These are phyloP conservation scores for Alces alces DNA, from an alignment of 2,113 vertebrate genomes.

Conservation along the genomic window DNA sequence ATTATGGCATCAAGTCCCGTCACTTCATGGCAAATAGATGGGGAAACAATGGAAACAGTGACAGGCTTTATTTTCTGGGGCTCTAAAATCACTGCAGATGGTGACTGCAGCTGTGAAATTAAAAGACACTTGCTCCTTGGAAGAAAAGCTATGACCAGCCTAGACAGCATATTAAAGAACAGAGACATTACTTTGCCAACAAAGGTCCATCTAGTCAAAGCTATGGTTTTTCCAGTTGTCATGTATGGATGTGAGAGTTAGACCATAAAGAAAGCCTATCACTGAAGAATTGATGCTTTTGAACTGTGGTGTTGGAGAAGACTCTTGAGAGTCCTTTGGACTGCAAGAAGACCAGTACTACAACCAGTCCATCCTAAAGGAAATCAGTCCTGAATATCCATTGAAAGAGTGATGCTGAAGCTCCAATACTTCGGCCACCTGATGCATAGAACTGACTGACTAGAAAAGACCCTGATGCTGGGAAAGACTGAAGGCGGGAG, in stretches of 20 bases:
- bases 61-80: not conserved
- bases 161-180: not conserved
- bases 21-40: not conserved
- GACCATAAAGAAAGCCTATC: not conserved
- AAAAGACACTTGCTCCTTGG: not conserved
- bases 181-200: not conserved
- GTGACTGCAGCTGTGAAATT: too few relatives aligned
- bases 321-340: not conserved
- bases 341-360: not conserved
- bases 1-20: not conserved
- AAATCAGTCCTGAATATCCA: not conserved
- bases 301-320: not conserved
- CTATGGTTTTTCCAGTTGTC: not conserved
- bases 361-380: not conserved
- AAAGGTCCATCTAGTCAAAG: not conserved
- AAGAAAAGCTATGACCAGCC: not conserved
- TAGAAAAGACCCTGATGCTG: not conserved
- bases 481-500: not conserved
- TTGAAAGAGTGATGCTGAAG: not conserved
- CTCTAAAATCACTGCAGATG: not conserved
- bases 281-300: not conserved
- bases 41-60: not conserved
- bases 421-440: not conserved
- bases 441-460: not conserved
- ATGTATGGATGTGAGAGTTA: not conserved